phyloP scores from a whole-genome alignment of 2,888 invertebrate species.

The Herminia tarsipennalis region DNA sequence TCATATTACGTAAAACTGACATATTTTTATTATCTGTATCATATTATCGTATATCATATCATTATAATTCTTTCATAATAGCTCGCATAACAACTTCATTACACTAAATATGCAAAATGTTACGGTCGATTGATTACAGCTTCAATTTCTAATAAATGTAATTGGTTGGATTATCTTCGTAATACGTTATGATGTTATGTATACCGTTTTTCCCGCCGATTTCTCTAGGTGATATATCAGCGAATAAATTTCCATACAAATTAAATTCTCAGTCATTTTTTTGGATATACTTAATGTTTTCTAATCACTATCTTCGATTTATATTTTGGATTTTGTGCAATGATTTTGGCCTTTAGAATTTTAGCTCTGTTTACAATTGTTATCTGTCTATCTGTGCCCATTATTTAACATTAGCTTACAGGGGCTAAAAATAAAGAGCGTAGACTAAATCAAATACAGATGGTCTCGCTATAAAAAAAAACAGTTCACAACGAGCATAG shows the following conservation, averaged over 20 bases:
- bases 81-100: background rate
- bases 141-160: constrained; percentile 19
- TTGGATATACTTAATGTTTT: constrained; percentile 28
- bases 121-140: constrained; percentile 15
- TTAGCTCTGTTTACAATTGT: background rate
- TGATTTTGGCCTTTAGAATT: background rate
- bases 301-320: constrained; percentile 1
- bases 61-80: background rate
- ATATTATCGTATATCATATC: too few relatives aligned
- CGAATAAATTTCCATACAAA: constrained; percentile 37
- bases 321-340: background rate
- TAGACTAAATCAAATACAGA: too few relatives aligned
- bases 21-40: background rate
- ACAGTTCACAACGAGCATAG: too few relatives aligned
- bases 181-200: background rate
- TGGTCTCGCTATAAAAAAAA: too few relatives aligned
- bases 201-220: constrained; percentile 20
- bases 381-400: too few relatives aligned
- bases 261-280: constrained; percentile 11
- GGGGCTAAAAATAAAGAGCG: too few relatives aligned
- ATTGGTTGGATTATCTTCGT: constrained; percentile 5
- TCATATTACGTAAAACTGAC: background rate
- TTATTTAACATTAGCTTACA: too few relatives aligned
- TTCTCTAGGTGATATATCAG: constrained; percentile 31
- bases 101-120: constrained; percentile 1